Evolutionary conservation across 2,797 vertebrate species (phyloP), one percentile per base, ranked within the genome.

Genomic region (Alauda arvensis): DNA sequence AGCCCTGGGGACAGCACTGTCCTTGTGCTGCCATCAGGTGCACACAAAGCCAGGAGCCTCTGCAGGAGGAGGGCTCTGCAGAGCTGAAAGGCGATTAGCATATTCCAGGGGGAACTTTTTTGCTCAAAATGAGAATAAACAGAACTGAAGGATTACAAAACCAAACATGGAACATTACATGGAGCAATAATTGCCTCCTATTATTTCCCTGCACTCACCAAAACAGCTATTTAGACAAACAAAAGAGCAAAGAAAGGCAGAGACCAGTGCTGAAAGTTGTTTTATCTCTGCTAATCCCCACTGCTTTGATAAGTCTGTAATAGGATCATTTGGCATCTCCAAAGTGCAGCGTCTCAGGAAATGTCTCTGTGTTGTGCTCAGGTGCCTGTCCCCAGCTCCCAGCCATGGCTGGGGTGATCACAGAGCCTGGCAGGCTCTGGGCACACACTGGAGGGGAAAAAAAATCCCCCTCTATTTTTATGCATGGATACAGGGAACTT

Each of bases 201-300:
- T 97, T 97, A 96, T 97, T 96, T 94, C 96, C 93, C 95, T 88
- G 94, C 95, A 75, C 95, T 95, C 95, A 96, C 95, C 95, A 96
- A 97, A 97, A 97, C 96, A 97, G 96, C 95, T 96, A 95, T 97
- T 97, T 96, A 97, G 95, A 94, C 94, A 97, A 95, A 97, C 95
- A 96, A 96, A 97, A 92, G 94, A 94, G 89, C 49, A 28, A 91
- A 88, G 92, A 94, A 96, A 95, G 93, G 84, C 88, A 91, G 95
- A 94, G 94, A 93, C 94, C 93, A 79, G 91, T 77, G 62, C 83
- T 83, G 95, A 88, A 95, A 96, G 93, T 94, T 94, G 90, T 83
- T 75, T 80, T 95, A 89, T 92, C 96, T 94, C 83, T 61, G 12
- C 93, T 96, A 97, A 96, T 97, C 96, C 95, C 85, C 16, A 29